Percentiles rank a stretch among this genome's conserved stretches.
phyloP scores from a whole-genome alignment of 1,140 invertebrate species.

The Tyrophagus putrescentiae region DNA sequence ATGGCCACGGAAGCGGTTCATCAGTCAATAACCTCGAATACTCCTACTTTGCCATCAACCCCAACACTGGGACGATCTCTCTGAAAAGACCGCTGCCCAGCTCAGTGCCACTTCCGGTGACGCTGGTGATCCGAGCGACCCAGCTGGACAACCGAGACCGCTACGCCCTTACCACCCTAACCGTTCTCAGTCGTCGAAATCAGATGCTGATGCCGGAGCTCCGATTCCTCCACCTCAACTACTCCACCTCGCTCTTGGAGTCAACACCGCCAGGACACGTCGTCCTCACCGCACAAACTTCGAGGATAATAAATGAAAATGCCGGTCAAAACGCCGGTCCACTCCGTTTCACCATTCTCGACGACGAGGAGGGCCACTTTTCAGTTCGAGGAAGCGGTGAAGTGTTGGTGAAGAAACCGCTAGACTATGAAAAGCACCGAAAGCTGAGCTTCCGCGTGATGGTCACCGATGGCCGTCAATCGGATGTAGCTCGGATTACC shows the following conservation, averaged over 20 bases:
- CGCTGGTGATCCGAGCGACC: conserved; percentile 62
- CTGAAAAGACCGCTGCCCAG: conserved; percentile 45
- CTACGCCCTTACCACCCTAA: conserved; percentile 64
- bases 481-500: conserved; percentile 55
- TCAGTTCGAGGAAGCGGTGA: conserved; percentile 45
- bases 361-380: conserved; percentile 23
- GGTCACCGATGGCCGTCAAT: conserved; percentile 66
- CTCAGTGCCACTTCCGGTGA: conserved; percentile 43
- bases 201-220: conserved; percentile 37
- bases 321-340: background rate
- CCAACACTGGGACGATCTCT: conserved; percentile 44
- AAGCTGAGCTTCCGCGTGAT: conserved; percentile 58
- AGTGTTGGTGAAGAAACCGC: conserved; percentile 51
- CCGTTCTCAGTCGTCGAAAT: conserved; percentile 39
- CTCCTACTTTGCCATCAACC: conserved; percentile 41
- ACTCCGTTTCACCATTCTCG: conserved; percentile 21
- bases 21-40: conserved; percentile 36
- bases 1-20: too few species aligned
- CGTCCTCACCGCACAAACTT: conserved; percentile 41
- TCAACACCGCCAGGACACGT: conserved; percentile 45
- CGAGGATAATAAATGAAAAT: conserved; percentile 1
- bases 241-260: conserved; percentile 54
- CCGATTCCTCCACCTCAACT: conserved; percentile 55
- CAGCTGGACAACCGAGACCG: conserved; percentile 74
- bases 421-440: conserved; percentile 60